These are phyloP conservation scores for Camptogramma bilineatum DNA, from an alignment of 2,888 invertebrate genomes.

Conservation along the genomic window DNA sequence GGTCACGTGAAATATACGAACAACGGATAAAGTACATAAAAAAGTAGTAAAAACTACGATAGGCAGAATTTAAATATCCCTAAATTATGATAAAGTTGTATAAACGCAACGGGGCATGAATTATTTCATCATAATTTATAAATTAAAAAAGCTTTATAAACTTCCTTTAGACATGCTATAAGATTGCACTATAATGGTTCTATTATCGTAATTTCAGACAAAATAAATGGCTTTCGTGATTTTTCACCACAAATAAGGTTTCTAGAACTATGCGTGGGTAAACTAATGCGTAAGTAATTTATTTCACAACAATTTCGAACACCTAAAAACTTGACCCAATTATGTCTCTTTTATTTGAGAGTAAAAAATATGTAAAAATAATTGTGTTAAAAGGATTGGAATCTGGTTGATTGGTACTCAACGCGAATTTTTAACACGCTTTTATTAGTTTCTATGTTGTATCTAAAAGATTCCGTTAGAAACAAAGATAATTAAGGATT, in stretches of 20 bases:
- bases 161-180: conserved; percentile 68
- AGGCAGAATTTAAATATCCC: background rate
- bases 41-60: background rate
- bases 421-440: no score
- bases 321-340: conserved; percentile 4
- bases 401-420: no score
- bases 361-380: no score
- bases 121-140: conserved; percentile 32
- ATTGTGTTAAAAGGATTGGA: no score
- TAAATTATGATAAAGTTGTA: background rate
- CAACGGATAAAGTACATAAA: background rate
- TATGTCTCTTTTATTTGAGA: background rate
- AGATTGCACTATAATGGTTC: conserved; percentile 69
- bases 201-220: conserved; percentile 67
- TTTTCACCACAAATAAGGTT: conserved; percentile 59
- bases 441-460: no score
- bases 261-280: conserved; percentile 47
- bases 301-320: conserved; percentile 10
- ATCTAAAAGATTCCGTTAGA: no score
- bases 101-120: conserved; percentile 13
- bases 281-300: conserved; percentile 21
- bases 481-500: no score
- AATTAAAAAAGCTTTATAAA: conserved; percentile 55
- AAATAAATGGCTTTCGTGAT: conserved; percentile 68
- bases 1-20: background rate